Evolutionary conservation across 2,113 vertebrate genomes (phyloP).

Genomic region (Dolichotis patagonum): DNA sequence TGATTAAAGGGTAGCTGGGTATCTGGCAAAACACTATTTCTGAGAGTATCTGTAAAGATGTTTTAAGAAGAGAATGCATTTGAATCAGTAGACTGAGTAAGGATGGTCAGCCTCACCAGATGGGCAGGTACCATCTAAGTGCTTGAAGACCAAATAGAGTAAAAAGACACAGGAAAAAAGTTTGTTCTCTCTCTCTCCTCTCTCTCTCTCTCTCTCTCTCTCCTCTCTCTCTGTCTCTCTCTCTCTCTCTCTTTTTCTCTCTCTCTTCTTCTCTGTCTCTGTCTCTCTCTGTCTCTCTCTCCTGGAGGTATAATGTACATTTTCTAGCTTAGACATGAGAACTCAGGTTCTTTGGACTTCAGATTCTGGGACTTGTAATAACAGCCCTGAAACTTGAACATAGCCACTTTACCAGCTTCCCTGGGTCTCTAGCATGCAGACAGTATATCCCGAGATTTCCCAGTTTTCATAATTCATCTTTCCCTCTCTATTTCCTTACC

Average conservation of each 20-base stretch:
- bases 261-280: neutral
- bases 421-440: neutral
- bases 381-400: neutral
- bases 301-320: fast-evolving
- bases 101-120: neutral
- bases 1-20: neutral
- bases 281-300: neutral
- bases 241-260: too few relatives aligned
- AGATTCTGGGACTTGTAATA: neutral
- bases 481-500: too few relatives aligned
- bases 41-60: neutral
- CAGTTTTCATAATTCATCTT: neutral
- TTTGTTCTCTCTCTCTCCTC: neutral
- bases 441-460: neutral
- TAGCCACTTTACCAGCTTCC: too few relatives aligned
- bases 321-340: neutral
- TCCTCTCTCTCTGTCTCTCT: too few relatives aligned
- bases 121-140: neutral
- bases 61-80: neutral
- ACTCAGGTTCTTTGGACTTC: neutral
- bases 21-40: neutral
- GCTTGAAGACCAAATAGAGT: neutral
- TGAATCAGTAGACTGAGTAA: too few relatives aligned
- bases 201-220: too few relatives aligned
- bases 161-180: neutral